Evolutionary conservation across 2,888 invertebrate species (phyloP), one percentile per base, ranked within the genome.

Genomic region (Sarcophaga rosellei): DNA sequence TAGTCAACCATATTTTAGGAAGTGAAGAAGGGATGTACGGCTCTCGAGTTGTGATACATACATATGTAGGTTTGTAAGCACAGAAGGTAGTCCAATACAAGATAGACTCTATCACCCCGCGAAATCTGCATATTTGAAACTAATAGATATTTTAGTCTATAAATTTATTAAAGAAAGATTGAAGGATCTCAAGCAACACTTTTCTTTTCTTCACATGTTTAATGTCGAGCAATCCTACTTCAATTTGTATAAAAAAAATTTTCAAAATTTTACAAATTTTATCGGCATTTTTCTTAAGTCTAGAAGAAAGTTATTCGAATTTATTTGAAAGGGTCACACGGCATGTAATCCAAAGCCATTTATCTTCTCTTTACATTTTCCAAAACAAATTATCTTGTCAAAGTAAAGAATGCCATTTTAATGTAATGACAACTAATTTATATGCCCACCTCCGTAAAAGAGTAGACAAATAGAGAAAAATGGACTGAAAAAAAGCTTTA

Each of bases 361-460:
- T 66, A 70, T 75, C 66, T 81, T 79, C 20, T 74, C 66, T 57
- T 57, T 15, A 45, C 23, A 25, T 23, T 45, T 47, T 66, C 53
- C 35, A 78, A 69, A 86, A 86, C 78, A 84, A 86, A 86, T 86
- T 81, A 81, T 68, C 45, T 69, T 86, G 86, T 86, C 86, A 84
- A 65, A 84, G 70, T 74, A 21, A 76, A 53, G 17, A 77, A 81
- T 75, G 35, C 70, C 75, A 73, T 66, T 81, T 53, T 59, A 81
- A 75, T 62, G 47, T 70, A 72, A 68, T 84, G 86, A 86, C 78
- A 47, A 84, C 86, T 81, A 86, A 86, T 86, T 86, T 86, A 86
- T 86, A 76, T 86, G 84, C 84, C 86, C 86, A 86, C 86, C 86
- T 86, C 81, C 74, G 81, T 62, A 21, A 76, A 35, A 35, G 35